phyloP scores from a whole-genome alignment of 2,113 vertebrate genomes.

The Okapia johnstoni region DNA sequence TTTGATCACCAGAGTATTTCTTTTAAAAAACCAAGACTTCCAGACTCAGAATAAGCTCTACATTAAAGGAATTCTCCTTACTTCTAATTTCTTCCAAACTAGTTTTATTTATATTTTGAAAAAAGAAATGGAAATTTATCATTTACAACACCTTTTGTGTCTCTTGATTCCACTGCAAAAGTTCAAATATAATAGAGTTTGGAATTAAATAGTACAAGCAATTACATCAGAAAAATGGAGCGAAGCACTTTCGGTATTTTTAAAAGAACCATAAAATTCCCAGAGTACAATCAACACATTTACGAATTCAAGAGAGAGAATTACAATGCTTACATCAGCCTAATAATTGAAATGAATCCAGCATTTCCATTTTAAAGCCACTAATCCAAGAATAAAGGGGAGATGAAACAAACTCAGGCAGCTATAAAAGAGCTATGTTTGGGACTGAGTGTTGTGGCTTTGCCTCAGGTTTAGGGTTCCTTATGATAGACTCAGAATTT shows the following conservation, averaged over 20 bases:
- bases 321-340: conserved; percentile 33
- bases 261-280: conserved; percentile 62
- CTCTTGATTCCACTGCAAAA: conserved; percentile 43
- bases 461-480: background rate
- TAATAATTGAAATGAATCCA: conserved; percentile 57
- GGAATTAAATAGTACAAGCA: conserved; percentile 59
- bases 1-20: conserved; percentile 59
- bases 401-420: conserved; percentile 37
- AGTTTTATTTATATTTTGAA: conserved; percentile 31
- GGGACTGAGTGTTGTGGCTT: background rate
- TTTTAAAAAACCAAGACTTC: conserved; percentile 10
- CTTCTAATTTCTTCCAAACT: conserved; percentile 32
- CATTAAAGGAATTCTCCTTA: conserved; percentile 16
- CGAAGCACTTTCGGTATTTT: conserved; percentile 53
- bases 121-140: conserved; percentile 34
- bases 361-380: conserved; percentile 62
- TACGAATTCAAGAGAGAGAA: conserved; percentile 40
- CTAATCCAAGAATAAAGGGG: conserved; percentile 55
- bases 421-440: conserved; percentile 32
- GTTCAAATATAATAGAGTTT: conserved; percentile 54
- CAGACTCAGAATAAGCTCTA: conserved; percentile 23
- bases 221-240: conserved; percentile 56
- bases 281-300: conserved; percentile 49
- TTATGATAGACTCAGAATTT: background rate
- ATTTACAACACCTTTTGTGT: conserved; percentile 40